Evolutionary conservation across 1,140 invertebrate genomes (phyloP), one percentile per base, ranked within the genome.

Genomic region (Sitophilus oryzae): DNA sequence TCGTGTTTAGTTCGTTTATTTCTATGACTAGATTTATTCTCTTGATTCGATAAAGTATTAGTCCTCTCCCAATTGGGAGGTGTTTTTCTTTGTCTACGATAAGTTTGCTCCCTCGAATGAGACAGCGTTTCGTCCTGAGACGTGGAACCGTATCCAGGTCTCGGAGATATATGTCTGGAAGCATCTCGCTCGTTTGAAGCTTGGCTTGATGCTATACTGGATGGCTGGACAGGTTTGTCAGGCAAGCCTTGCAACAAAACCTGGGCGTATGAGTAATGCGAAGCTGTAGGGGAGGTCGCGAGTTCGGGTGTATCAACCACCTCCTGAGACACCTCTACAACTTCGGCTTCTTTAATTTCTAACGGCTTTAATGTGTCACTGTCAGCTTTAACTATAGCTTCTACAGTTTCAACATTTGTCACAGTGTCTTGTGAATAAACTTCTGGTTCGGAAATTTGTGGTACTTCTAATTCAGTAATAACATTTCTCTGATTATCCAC

Each of bases 191-290:
- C 47, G 46, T 48, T 61, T 43, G 52, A 40, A 36, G 54, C n/a
- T 47, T 59, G 55, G 52, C 55, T 53, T 57, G 53, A 60, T 57
- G 53, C 54, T 63, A 44, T 72, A 75, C 74, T 79, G 77, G 78
- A 80, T 79, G 77, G 77, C 77, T 79, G 78, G 69, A 71, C 60
- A 58, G 66, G 62, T 64, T 73, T 73, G 58, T 69, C 64, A 67
- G 59, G 72, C 34, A 86, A 75, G 2, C 84, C 84, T 56, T 85
- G 79, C 2, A 83, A 81, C 56, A 87, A 74, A 63, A 86, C 84
- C 71, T 85, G 82, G 14, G 84, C 84, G 69, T 86, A 87, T 1
- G 84, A 86, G 38, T 63, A 66, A 15, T 66, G 62, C 19, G 60
- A 21, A 56, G 36, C 25, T 30, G 25, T 30, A 11, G 25, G 25